Conservation (phyloP, 1,140 invertebrate species). For the Dufourea novaeangliae region DNA sequence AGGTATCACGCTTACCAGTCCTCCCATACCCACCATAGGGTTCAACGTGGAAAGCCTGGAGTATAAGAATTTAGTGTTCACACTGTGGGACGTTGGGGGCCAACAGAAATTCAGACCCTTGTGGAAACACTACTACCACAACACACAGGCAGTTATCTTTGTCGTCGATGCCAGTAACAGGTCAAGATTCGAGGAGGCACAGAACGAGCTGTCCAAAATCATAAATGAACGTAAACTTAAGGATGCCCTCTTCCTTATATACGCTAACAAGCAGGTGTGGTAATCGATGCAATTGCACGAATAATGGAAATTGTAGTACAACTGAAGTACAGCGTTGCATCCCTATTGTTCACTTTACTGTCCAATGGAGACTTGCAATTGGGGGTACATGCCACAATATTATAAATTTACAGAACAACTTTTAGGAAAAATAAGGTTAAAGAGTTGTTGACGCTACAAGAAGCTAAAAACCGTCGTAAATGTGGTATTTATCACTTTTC, state of each 20-base stretch:
- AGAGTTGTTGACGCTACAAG: too few relatives aligned
- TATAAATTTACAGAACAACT: too few relatives aligned
- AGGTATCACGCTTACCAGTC: slow-evolving; percentile 77
- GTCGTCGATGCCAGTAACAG: slow-evolving; percentile 82
- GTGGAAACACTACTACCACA: slow-evolving; percentile 85
- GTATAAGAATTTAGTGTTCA: slow-evolving; percentile 84
- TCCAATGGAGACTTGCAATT: too few relatives aligned
- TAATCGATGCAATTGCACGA: not conserved
- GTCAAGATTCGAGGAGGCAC: slow-evolving; percentile 81
- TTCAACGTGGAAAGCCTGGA: slow-evolving; percentile 85
- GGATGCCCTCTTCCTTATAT: slow-evolving; percentile 82
- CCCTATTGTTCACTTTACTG: too few relatives aligned
- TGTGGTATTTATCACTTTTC: too few relatives aligned
- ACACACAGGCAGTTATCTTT: slow-evolving; percentile 83
- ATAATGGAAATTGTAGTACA: too few relatives aligned
- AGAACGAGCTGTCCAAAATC: slow-evolving; percentile 82
- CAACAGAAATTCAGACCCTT: slow-evolving; percentile 83
- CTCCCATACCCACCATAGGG: slow-evolving; percentile 83
- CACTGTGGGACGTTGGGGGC: slow-evolving; percentile 85
- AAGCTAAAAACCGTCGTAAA: too few relatives aligned
- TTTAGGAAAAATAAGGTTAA: too few relatives aligned
- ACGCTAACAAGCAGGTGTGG: slow-evolving; percentile 83
- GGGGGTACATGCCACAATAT: too few relatives aligned
- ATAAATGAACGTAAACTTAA: slow-evolving; percentile 82
- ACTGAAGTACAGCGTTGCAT: too few relatives aligned